phyloP scores from a whole-genome alignment of 2,797 vertebrate genomes.

The Myotis pilosus region DNA sequence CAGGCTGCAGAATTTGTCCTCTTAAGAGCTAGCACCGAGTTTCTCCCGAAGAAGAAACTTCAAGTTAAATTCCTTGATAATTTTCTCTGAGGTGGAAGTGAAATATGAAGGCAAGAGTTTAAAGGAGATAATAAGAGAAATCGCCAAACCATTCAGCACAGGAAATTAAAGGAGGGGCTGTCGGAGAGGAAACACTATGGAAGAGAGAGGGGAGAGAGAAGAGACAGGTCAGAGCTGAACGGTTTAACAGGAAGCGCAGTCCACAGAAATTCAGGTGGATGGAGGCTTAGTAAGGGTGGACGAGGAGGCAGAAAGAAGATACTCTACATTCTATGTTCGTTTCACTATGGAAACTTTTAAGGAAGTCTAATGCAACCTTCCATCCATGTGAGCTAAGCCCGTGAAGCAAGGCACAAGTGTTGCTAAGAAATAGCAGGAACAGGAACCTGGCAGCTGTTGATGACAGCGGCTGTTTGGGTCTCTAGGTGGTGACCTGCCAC shows the following conservation, averaged over 20 bases:
- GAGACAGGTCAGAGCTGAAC: accelerated
- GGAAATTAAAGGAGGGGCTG: background rate
- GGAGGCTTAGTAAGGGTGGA: background rate
- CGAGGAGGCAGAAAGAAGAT: background rate
- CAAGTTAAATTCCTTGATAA: background rate
- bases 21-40: background rate
- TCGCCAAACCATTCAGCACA: background rate
- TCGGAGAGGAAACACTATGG: background rate
- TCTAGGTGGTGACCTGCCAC: background rate
- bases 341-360: background rate
- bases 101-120: background rate
- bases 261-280: background rate
- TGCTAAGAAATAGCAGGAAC: background rate
- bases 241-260: background rate
- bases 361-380: background rate
- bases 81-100: background rate
- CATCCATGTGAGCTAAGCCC: background rate
- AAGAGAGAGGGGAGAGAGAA: background rate
- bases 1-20: background rate
- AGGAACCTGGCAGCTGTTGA: background rate
- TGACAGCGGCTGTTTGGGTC: background rate
- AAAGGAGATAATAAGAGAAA: conserved; percentile 5
- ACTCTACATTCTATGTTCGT: background rate
- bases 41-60: background rate
- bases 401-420: background rate